Evolutionary conservation across 2,113 vertebrate species (phyloP).

Genomic region (Gasterosteus nipponicus): DNA sequence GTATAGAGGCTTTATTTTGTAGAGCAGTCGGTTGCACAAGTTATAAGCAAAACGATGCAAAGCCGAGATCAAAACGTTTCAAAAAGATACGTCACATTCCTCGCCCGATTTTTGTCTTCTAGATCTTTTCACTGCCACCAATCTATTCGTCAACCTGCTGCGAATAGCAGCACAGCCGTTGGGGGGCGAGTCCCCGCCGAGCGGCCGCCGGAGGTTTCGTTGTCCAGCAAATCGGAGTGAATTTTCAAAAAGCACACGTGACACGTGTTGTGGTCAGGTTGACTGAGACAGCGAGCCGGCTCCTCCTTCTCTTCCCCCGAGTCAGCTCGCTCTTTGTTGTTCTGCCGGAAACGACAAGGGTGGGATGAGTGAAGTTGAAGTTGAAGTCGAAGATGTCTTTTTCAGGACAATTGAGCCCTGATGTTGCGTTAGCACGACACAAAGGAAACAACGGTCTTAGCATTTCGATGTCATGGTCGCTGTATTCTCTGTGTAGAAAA

Average conservation of each 20-base stretch:
- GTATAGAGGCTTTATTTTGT: not conserved
- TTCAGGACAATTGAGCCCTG: not conserved
- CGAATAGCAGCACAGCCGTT: not conserved
- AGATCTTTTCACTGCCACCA: not conserved
- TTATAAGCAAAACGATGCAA: not conserved
- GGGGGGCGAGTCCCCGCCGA: slow-evolving; percentile 7
- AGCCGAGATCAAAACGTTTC: not conserved
- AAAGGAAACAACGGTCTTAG: slow-evolving; percentile 4
- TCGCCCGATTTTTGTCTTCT: not conserved
- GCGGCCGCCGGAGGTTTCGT: slow-evolving; percentile 36
- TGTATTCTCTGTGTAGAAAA: not conserved
- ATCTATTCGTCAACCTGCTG: not conserved
- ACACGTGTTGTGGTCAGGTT: slow-evolving; percentile 35
- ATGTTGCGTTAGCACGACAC: slow-evolving; percentile 18
- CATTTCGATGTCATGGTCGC: not conserved
- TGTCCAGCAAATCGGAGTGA: slow-evolving; percentile 28
- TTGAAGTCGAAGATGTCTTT: slow-evolving; percentile 13
- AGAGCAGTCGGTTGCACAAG: not conserved
- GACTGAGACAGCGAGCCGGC: not conserved
- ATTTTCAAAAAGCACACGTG: slow-evolving; percentile 17
- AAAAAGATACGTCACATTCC: not conserved
- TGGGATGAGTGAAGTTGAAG: slow-evolving; percentile 6
- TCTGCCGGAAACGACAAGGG: slow-evolving; percentile 35
- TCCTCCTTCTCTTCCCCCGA: not conserved
- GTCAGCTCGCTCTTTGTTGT: not conserved